A percentile compares a stretch with the other conserved stretches of the same genome.
Evolutionary conservation across 2,797 vertebrate species (phyloP).

Genomic region (Lates japonicus): DNA sequence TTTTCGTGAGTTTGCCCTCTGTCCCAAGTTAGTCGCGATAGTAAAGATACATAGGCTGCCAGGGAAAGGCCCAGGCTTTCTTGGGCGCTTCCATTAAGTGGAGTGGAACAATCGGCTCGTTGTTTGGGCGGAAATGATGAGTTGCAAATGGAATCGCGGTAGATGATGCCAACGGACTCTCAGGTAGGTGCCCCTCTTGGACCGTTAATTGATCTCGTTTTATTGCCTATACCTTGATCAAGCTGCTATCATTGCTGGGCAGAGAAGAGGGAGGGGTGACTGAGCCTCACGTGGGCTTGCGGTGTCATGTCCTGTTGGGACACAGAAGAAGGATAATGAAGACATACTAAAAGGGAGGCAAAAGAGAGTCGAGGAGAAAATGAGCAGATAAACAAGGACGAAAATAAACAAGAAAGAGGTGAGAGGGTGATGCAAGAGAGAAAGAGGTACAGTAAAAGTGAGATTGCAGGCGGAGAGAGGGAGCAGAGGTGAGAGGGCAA

Average conservation of each 20-base stretch:
- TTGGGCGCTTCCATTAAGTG: conserved; percentile 86
- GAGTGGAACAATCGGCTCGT: conserved; percentile 89
- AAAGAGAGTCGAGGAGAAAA: background rate
- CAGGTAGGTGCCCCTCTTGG: conserved; percentile 91
- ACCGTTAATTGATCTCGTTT: conserved; percentile 99
- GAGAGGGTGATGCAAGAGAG: conserved; percentile 1
- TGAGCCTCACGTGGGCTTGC: background rate
- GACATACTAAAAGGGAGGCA: background rate
- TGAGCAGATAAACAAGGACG: background rate
- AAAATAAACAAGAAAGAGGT: background rate
- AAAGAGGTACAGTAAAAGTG: conserved; percentile 11
- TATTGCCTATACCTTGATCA: conserved; percentile 96
- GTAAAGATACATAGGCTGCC: conserved; percentile 87
- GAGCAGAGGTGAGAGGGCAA: conserved; percentile 76
- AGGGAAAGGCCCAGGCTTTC: conserved; percentile 87
- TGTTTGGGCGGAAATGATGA: conserved; percentile 88
- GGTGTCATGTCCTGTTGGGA: conserved; percentile 39
- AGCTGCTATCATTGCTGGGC: conserved; percentile 87
- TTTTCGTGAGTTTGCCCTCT: conserved; percentile 78
- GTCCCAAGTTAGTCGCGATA: conserved; percentile 82
- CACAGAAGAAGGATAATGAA: background rate
- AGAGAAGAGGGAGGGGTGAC: conserved; percentile 47
- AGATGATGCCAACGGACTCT: conserved; percentile 93
- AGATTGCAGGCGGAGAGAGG: conserved; percentile 35
- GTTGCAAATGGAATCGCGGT: conserved; percentile 88